Percentiles rank a stretch among this genome's conserved stretches.
Conservation (phyloP, 2,888 invertebrate genomes). For the Dolomedes plantarius region DNA sequence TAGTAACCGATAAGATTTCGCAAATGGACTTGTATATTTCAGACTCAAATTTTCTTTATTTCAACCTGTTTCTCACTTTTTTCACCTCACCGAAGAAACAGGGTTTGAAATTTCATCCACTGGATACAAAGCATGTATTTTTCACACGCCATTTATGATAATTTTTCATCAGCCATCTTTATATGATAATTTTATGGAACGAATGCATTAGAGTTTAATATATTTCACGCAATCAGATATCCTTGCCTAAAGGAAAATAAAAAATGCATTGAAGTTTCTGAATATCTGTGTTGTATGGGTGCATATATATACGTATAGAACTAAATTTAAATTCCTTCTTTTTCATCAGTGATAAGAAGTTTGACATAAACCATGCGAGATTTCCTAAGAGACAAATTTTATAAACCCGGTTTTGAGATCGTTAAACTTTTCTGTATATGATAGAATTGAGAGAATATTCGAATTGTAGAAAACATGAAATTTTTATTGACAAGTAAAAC, state of each 20-base stretch:
- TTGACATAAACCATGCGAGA: slow-evolving; percentile 64
- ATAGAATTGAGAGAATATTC: background rate
- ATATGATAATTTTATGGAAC: slow-evolving; percentile 71
- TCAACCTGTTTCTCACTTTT: background rate
- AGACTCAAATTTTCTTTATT: background rate
- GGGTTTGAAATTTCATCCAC: slow-evolving; percentile 30
- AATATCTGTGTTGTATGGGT: slow-evolving; percentile 14
- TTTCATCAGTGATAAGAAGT: slow-evolving; percentile 47
- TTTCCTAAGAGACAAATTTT: slow-evolving; percentile 66
- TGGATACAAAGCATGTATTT: slow-evolving; percentile 27
- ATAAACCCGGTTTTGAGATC: slow-evolving; percentile 44
- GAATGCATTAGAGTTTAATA: slow-evolving; percentile 55
- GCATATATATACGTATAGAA: slow-evolving; percentile 19
- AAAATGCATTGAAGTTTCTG: slow-evolving; percentile 51
- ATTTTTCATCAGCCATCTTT: slow-evolving; percentile 62
- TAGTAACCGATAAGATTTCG: too few relatives aligned
- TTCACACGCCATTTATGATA: background rate
- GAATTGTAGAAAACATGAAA: background rate
- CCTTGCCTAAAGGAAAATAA: slow-evolving; percentile 30
- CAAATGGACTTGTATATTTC: too few relatives aligned
- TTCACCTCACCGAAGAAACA: slow-evolving; percentile 26
- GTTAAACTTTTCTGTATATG: slow-evolving; percentile 39
- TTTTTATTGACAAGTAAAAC: background rate
- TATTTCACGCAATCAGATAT: slow-evolving; percentile 45
- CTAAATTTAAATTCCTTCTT: slow-evolving; percentile 25